Evolutionary conservation across 2,797 vertebrate genomes (phyloP).

Genomic region (Sebastes variabilis): DNA sequence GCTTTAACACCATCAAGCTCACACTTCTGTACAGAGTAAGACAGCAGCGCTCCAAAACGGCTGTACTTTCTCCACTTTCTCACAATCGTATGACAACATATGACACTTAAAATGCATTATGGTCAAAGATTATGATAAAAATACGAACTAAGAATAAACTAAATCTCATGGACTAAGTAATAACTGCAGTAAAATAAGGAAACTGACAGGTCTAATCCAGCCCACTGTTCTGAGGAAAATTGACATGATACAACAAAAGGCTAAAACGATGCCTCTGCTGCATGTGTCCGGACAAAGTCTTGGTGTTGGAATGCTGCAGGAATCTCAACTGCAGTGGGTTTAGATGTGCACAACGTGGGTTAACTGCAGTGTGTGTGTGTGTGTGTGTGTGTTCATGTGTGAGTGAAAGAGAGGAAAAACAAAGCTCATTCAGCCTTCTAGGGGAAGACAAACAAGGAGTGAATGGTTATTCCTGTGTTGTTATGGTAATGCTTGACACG

Average conservation of each 20-base stretch:
- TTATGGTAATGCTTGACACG: constrained; percentile 56
- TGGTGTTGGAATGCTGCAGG: constrained; percentile 45
- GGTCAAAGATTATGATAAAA: not conserved
- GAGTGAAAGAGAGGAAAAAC: constrained; percentile 44
- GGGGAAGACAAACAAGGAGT: constrained; percentile 53
- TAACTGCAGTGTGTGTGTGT: constrained; percentile 21
- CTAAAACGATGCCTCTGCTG: constrained; percentile 1
- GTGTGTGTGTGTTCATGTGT: constrained; percentile 25
- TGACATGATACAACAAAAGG: not conserved
- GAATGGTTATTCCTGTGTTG: constrained; percentile 48
- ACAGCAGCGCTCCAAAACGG: not conserved
- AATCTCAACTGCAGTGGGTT: constrained; percentile 51
- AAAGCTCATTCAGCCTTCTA: constrained; percentile 58
- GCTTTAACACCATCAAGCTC: not conserved
- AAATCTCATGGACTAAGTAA: not conserved
- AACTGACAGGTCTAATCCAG: not conserved
- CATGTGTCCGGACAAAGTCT: constrained; percentile 37
- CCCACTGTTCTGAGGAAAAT: not conserved
- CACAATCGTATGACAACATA: not conserved
- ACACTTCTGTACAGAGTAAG: not conserved
- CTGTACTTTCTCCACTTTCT: not conserved
- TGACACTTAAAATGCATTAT: not conserved
- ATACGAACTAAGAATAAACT: too few species aligned
- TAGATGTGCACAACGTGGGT: constrained; percentile 37
- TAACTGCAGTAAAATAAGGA: constrained; percentile 20